Percentiles rank a stretch among this genome's conserved stretches.
phyloP scores from a whole-genome alignment of 2,797 vertebrate genomes.

The Trichosurus vulpecula region DNA sequence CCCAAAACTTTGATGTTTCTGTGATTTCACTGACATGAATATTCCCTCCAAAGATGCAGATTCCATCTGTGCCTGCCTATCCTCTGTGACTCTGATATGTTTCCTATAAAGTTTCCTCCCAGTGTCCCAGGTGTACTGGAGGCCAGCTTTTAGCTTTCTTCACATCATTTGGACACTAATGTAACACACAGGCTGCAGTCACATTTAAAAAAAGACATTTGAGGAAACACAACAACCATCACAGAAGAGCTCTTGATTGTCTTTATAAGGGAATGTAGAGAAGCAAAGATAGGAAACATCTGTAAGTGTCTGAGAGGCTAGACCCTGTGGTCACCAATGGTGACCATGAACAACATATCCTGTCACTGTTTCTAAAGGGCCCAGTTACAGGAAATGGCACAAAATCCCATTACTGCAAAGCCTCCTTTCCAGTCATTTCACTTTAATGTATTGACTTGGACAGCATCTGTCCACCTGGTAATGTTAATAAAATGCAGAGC shows the following conservation, averaged over 20 bases:
- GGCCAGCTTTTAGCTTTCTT: not conserved
- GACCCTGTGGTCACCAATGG: constrained; percentile 1
- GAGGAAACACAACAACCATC: not conserved
- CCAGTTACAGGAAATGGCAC: constrained; percentile 6
- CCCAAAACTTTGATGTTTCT: not conserved
- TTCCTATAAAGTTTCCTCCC: too few species aligned
- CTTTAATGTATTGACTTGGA: constrained; percentile 7
- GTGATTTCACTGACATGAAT: not conserved
- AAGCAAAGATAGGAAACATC: not conserved
- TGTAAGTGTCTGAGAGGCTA: constrained; percentile 2
- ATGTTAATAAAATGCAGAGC: not conserved
- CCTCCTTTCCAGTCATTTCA: not conserved
- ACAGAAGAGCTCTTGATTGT: not conserved
- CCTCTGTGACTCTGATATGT: not conserved
- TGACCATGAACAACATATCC: not conserved
- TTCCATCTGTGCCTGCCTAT: not conserved
- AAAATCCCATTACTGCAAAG: not conserved
- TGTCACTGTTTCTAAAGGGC: constrained; percentile 16
- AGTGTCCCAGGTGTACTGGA: not conserved
- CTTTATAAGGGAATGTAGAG: not conserved
- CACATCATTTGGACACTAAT: not conserved
- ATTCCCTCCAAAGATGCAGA: not conserved
- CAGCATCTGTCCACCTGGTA: not conserved
- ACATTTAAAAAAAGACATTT: not conserved
- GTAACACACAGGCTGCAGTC: not conserved